These are phyloP conservation scores for Anneissia japonica DNA, from an alignment of 35 echinoderm and acorn worm genomes.

Conservation along the genomic window DNA sequence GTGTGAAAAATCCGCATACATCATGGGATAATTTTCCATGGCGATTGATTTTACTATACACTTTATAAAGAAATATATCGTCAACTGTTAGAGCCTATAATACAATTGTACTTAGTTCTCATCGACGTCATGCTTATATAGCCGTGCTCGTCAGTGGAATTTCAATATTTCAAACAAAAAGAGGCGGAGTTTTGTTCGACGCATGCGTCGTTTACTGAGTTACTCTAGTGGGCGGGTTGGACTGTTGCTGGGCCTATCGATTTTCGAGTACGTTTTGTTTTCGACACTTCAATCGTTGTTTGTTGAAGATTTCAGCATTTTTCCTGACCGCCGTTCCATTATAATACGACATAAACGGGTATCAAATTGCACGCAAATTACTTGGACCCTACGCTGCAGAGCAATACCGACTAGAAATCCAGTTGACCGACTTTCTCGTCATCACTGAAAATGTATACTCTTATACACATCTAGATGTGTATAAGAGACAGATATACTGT, in stretches of 20 bases:
- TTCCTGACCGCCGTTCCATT: not conserved
- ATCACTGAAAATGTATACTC: not conserved
- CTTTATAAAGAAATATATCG: no score
- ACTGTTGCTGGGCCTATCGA: not conserved
- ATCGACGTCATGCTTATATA: not conserved
- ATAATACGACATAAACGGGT: not conserved
- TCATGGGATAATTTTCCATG: not conserved
- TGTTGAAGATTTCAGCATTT: not conserved
- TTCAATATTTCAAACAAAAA: not conserved
- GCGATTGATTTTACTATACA: not conserved
- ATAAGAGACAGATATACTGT: no score
- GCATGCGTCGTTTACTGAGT: not conserved
- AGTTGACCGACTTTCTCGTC: not conserved
- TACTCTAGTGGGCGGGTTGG: not conserved
- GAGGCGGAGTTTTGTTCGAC: not conserved
- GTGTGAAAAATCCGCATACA: not conserved
- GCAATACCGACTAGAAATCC: not conserved
- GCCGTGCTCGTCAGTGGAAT: not conserved
- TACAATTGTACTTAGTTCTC: no score
- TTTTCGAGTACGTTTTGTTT: not conserved
- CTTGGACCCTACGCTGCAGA: not conserved
- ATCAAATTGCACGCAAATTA: not conserved
- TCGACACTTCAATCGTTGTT: not conserved
- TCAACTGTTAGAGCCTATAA: no score
- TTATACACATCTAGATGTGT: no score